Conservation (phyloP, 2,797 vertebrate genomes). For the Urosaurus nigricauda region DNA sequence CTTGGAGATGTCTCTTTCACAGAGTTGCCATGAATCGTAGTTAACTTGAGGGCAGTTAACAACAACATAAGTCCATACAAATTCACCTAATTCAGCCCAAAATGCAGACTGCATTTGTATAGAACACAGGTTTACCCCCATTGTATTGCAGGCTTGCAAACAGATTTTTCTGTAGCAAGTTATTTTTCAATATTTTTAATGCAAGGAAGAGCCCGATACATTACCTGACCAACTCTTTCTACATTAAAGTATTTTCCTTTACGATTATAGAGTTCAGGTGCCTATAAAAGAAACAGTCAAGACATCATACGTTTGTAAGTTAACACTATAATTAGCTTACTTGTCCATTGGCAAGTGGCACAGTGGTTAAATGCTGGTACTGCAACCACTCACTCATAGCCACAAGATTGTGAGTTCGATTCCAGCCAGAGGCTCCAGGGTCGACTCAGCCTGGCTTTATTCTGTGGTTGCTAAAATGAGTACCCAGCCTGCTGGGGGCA, state of each 20-base stretch:
- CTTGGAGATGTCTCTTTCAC: too few species aligned
- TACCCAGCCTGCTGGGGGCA: too few species aligned
- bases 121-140: not conserved
- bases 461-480: too few species aligned
- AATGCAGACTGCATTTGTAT: not conserved
- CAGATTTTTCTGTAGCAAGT: not conserved
- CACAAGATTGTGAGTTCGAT: too few species aligned
- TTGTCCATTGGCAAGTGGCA: not conserved
- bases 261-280: constrained; percentile 95
- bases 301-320: not conserved
- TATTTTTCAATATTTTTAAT: not conserved
- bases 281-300: constrained; percentile 79
- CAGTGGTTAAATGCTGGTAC: too few species aligned
- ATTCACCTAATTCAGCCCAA: not conserved
- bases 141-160: not conserved
- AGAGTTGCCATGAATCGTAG: too few species aligned
- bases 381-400: too few species aligned
- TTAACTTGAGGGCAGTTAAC: too few species aligned
- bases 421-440: too few species aligned
- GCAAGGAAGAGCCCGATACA: constrained; percentile 2
- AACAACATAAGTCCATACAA: not conserved
- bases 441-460: too few species aligned
- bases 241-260: constrained; percentile 99
- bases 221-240: constrained; percentile 97
- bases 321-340: not conserved